A percentile compares a stretch with the other conserved stretches of the same genome.
phyloP scores from a whole-genome alignment of 2,113 vertebrate genomes.

The Aegithalos caudatus region DNA sequence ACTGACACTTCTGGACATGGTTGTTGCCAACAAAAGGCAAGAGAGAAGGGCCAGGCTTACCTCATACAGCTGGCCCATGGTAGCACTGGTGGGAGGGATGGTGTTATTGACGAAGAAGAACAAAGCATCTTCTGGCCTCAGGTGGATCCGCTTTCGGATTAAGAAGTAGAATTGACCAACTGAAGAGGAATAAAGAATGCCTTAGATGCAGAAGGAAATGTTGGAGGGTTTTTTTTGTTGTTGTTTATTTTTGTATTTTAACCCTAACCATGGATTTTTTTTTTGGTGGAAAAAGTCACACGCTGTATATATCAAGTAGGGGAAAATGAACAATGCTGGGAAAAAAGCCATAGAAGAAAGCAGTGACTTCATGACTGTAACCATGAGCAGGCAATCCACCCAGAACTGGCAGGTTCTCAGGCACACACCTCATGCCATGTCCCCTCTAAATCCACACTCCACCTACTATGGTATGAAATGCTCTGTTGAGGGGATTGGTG shows the following conservation, averaged over 20 bases:
- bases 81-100: conserved; percentile 93
- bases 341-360: not conserved
- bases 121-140: conserved; percentile 93
- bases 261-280: not conserved
- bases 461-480: not conserved
- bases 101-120: conserved; percentile 99
- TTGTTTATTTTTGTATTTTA: not conserved
- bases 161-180: conserved; percentile 97
- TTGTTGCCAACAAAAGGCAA: not conserved
- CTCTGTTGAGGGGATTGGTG: not conserved
- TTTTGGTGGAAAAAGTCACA: not conserved
- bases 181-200: conserved; percentile 45
- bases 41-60: conserved; percentile 71
- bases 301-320: not conserved
- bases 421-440: not conserved
- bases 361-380: not conserved
- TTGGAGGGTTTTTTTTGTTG: not conserved
- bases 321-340: not conserved
- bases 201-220: not conserved
- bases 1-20: not conserved
- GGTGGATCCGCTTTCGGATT: conserved; percentile 92
- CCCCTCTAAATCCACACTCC: not conserved
- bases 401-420: not conserved
- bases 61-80: conserved; percentile 94
- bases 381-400: not conserved